These are phyloP conservation scores for Caerostris extrusa DNA, from an alignment of 1,140 invertebrate species.

Conservation along the genomic window DNA sequence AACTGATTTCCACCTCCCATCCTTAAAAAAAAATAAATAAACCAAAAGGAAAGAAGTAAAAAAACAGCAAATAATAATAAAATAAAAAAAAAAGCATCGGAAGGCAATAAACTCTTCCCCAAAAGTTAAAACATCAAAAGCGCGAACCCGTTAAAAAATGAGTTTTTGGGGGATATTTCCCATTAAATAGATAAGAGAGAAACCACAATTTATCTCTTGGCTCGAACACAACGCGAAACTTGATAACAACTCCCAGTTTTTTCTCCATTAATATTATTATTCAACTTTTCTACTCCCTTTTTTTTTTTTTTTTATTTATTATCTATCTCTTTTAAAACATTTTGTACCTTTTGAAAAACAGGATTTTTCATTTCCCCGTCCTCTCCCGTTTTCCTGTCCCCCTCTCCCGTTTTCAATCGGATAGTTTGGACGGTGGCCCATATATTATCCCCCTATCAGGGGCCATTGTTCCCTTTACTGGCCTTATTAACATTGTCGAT, in stretches of 20 bases:
- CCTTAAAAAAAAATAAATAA: no score
- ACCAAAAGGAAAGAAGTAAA: no score
- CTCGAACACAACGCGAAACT: constrained; percentile 39
- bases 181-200: constrained; percentile 68
- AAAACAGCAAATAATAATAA: not conserved
- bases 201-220: constrained; percentile 69
- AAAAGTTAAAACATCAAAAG: constrained; percentile 41
- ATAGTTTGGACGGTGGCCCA: constrained; percentile 31
- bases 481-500: constrained; percentile 69
- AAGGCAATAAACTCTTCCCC: constrained; percentile 18
- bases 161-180: constrained; percentile 8
- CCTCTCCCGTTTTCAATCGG: constrained; percentile 1
- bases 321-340: constrained; percentile 42
- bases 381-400: not conserved
- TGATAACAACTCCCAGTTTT: constrained; percentile 60
- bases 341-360: constrained; percentile 42
- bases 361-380: constrained; percentile 60
- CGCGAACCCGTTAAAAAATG: constrained; percentile 31
- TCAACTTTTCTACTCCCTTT: not conserved
- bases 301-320: constrained; percentile 1
- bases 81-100: not conserved
- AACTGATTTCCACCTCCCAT: no score
- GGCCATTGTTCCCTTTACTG: constrained; percentile 65
- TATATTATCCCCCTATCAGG: constrained; percentile 53
- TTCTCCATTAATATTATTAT: constrained; percentile 62